These are phyloP conservation scores for Toxotes jaculatrix DNA, from an alignment of 2,113 vertebrate species.

Conservation along the genomic window DNA sequence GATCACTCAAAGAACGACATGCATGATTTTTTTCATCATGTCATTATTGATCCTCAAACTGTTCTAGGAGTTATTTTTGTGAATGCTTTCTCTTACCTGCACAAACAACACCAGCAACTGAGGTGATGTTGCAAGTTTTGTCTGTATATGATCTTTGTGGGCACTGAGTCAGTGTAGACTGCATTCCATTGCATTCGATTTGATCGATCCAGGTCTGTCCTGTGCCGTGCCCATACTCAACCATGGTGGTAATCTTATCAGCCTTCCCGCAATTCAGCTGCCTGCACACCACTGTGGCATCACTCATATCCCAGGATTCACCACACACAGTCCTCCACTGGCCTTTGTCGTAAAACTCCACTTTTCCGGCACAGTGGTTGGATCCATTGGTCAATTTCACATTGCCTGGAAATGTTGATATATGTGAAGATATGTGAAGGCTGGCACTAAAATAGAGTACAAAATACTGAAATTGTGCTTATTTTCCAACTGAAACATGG, in stretches of 20 bases:
- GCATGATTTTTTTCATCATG: too few relatives aligned
- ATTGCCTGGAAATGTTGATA: conserved; percentile 56
- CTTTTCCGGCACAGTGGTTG: conserved; percentile 66
- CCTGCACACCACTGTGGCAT: conserved; percentile 64
- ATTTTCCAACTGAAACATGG: not conserved
- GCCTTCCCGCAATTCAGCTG: conserved; percentile 66
- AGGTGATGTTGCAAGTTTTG: conserved; percentile 60
- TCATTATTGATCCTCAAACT: not conserved
- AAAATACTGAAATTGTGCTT: not conserved
- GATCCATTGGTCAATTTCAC: conserved; percentile 61
- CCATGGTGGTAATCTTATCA: conserved; percentile 25
- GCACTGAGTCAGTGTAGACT: conserved; percentile 65
- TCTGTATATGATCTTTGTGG: not conserved
- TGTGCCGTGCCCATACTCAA: conserved; percentile 36
- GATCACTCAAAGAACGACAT: too few relatives aligned
- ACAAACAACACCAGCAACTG: conserved; percentile 69
- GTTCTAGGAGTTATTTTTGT: not conserved
- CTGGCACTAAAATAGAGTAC: not conserved
- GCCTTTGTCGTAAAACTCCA: conserved; percentile 65
- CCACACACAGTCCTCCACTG: conserved; percentile 74
- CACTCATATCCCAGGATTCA: conserved; percentile 69
- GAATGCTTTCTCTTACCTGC: conserved; percentile 56
- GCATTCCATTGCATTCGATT: conserved; percentile 66
- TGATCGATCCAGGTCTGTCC: conserved; percentile 42
- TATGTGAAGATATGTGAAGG: not conserved